Evolutionary conservation across 2,113 vertebrate genomes (phyloP), one percentile per base, ranked within the genome.

Genomic region (Pionites leucogaster): DNA sequence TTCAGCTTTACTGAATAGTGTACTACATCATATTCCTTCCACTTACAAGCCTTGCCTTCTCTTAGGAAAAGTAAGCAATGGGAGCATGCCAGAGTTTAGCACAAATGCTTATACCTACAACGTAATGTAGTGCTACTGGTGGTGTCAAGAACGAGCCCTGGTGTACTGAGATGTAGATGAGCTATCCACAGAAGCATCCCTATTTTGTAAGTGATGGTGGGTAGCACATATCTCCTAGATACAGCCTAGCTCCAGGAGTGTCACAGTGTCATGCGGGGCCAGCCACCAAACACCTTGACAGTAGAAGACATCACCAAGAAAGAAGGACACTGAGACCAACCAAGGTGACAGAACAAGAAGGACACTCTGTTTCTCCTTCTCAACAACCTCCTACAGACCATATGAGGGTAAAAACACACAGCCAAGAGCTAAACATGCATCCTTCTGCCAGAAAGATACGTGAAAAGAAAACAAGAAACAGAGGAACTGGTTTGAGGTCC

Each of bases 121-220:
- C 6, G 7, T 4, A 3, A 39, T 18, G 9, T 17, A 11, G 19
- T n/a, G 20, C 2, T 8, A 13, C 3, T 47, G 18, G 7, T 79
- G 17, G 19, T 65, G 53, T 37, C 19, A 55, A 52, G 39, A 72
- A 42, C 0, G 3, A 47, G 20, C 18, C 5, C 17, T 6, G 1
- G 16, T 9, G 17, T 12, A 8, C 44, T 49, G 22, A 86, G 13
- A 8, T 24, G 33, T 59, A 35, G 18, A 18, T 13, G 17, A 83
- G 4, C 6, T 65, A 19, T n/a, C 15, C 35, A 31, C 24, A 75
- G 37, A 17, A 93, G 2, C 12, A 44, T 4, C 11, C 22, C 23
- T 71, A 5, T 41, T 78, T 41, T 33, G 10, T 22, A 53, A n/a
- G 17, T 4, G 9, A 9, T 62, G 8, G 13, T 85, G 25, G 15